These are phyloP conservation scores for Pecten maximus DNA, from an alignment of 2,888 invertebrate genomes.

Conservation along the genomic window DNA sequence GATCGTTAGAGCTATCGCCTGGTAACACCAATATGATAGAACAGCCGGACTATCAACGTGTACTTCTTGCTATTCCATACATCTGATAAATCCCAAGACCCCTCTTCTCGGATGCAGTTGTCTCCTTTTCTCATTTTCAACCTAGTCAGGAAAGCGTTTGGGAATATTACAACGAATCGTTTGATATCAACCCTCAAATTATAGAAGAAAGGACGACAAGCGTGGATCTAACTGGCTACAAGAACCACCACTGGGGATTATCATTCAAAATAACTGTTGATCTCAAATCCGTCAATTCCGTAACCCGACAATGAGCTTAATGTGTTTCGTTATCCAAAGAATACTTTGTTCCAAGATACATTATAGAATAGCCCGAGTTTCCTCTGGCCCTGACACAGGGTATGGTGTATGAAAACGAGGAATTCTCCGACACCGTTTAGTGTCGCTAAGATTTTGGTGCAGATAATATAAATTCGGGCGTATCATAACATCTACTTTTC, in stretches of 20 bases:
- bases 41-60: neutral
- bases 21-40: neutral
- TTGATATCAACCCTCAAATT: neutral
- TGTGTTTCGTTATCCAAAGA: neutral
- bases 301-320: neutral
- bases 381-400: too few relatives aligned
- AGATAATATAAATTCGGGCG: too few relatives aligned
- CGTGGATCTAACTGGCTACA: neutral
- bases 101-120: slow-evolving; percentile 19
- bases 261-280: neutral
- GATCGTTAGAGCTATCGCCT: neutral
- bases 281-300: neutral
- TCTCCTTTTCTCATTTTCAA: neutral
- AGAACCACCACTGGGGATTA: neutral
- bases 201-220: neutral
- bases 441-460: too few relatives aligned
- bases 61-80: neutral
- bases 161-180: slow-evolving; percentile 13
- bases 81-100: neutral
- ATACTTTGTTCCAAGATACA: too few relatives aligned
- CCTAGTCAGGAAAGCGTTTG: neutral
- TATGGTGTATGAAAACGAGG: too few relatives aligned
- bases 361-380: too few relatives aligned
- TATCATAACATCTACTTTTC: too few relatives aligned
- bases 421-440: too few relatives aligned